Base-by-base conservation (phyloP, 2,888 invertebrate species). In the Aromia moschata region DNA sequence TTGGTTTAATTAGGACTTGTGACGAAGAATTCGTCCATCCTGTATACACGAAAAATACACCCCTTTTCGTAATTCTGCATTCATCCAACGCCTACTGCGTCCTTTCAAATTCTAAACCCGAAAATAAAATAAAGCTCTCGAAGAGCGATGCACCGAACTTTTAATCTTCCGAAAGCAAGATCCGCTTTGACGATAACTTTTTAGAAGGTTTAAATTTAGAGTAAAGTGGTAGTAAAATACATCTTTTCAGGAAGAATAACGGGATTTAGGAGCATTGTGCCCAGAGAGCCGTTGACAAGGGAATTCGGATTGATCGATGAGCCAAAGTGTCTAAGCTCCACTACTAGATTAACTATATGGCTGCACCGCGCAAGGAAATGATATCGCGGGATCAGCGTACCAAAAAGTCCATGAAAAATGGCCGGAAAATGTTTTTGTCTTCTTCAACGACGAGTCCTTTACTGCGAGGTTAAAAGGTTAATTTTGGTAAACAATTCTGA, bases 321-420 rank as follows among this genome's bases (percentile, higher is more conserved):
- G 62, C 56, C 60, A 58, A 68, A 68, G 65, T 64, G 69, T 68
- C 64, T 65, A 62, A 63, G 61, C 62, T 61, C 69, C 65, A 70
- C 69, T 67, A 69, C 68, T 60, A 62, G 68, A 70, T 70, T 69
- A 66, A 60, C 65, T 66, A 66, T 62, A 69, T 64, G 66, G 61
- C 56, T 67, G 66, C 67, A 66, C 62, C 60, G 45, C 36, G 58
- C 60, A 43, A 64, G 54, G 53, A 59, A 5, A 45, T 62, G 66
- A 69, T 68, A 70, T 62, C 68, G 59, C 46, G 58, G 31, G 61
- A 64, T 59, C 58, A 47, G 41, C 47, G 45, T 51, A 58, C 58
- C 60, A 60, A 51, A 45, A 47, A 36, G 47, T 36, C 36, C 47
- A 33, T 47, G 47, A 47, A 47, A 47, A 47, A 47, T 47, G 47